Conservation (phyloP, 2,113 vertebrate species). For the Gallinago media region DNA sequence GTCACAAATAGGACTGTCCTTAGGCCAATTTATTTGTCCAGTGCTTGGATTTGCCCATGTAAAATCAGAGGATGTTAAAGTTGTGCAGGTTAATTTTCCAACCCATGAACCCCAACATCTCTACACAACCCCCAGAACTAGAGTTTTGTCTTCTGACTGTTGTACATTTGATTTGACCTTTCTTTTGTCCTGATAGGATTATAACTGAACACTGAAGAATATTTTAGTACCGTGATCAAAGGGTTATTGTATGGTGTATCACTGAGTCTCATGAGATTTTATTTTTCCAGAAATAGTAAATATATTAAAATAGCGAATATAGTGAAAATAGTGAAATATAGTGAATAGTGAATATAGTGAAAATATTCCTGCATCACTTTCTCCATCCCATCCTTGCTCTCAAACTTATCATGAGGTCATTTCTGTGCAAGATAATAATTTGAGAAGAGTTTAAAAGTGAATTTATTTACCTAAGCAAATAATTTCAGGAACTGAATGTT, state of each 20-base stretch:
- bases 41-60: accelerated
- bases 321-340: background rate
- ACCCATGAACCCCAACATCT: background rate
- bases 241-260: background rate
- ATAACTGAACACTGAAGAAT: background rate
- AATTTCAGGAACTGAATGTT: background rate
- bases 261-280: background rate
- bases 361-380: background rate
- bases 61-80: background rate
- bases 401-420: background rate
- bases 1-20: background rate
- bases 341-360: background rate
- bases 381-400: background rate
- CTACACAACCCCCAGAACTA: background rate
- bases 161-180: background rate
- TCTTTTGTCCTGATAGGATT: background rate
- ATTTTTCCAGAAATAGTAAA: background rate
- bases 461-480: background rate
- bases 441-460: background rate
- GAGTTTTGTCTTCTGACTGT: background rate
- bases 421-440: background rate
- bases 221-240: background rate
- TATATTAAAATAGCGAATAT: background rate
- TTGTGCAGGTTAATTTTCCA: background rate
- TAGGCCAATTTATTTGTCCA: background rate